These are phyloP conservation scores for Agelas oroides DNA, from an alignment of 37 sponge, comb jelly and placozoan species.

Conservation along the genomic window DNA sequence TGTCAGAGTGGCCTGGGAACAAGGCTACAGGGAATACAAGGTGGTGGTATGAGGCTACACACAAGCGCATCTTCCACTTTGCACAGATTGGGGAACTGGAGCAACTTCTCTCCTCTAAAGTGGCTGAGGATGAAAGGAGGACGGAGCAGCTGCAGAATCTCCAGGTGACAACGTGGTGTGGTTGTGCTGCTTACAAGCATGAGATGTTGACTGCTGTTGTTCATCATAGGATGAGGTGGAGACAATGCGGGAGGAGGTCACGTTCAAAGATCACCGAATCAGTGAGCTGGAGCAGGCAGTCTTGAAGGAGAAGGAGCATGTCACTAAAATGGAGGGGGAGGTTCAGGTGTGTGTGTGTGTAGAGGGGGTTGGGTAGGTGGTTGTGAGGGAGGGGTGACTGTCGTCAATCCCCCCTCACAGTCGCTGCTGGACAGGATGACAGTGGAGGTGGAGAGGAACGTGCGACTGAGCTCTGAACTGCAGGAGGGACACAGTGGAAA, in stretches of 20 bases:
- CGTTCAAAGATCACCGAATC: constrained; percentile 67
- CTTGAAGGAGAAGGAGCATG: constrained; percentile 56
- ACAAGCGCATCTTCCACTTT: no score
- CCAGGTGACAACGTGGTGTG: constrained; percentile 42
- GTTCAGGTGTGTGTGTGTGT: constrained; percentile 49
- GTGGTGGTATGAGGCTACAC: neutral
- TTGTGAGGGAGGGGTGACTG: neutral
- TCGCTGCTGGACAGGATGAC: constrained; percentile 60
- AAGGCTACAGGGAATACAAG: no score
- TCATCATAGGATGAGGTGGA: constrained; percentile 86
- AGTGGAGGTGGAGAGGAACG: constrained; percentile 72
- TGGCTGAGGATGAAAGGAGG: constrained; percentile 51
- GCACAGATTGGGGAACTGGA: constrained; percentile 69
- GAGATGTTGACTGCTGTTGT: no score
- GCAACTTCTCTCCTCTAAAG: constrained; percentile 18
- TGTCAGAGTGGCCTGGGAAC: no score
- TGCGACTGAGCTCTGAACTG: constrained; percentile 63
- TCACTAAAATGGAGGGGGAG: constrained; percentile 47
- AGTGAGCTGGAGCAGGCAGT: constrained; percentile 49
- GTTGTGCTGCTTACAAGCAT: no score
- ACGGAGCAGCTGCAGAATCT: constrained; percentile 68
- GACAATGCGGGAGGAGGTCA: constrained; percentile 75
- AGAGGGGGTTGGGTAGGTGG: neutral
- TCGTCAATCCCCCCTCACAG: neutral
- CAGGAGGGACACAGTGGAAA: constrained; percentile 72